Percentiles rank a stretch among this genome's conserved stretches.
Conservation (phyloP, 2,888 invertebrate species). For the Coleophora deauratella region DNA sequence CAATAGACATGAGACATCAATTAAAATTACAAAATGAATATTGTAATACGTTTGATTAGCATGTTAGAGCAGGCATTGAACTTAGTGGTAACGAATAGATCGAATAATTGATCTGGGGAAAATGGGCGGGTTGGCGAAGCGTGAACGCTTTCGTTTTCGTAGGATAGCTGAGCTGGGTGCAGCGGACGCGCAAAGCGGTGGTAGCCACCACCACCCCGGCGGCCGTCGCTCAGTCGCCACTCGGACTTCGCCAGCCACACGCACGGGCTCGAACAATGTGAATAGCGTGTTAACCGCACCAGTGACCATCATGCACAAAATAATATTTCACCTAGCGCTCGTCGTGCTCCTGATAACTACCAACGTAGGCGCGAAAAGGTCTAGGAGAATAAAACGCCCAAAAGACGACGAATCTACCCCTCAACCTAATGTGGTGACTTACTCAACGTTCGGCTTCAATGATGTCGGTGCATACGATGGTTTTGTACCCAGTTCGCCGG, state of each 20-base stretch:
- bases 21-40: slow-evolving; percentile 24
- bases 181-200: slow-evolving; percentile 19
- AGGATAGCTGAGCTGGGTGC: slow-evolving; percentile 41
- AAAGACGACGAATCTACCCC: slow-evolving; percentile 43
- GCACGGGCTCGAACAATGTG: slow-evolving; percentile 56
- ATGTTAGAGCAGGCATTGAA: slow-evolving; percentile 28
- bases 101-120: slow-evolving; percentile 53
- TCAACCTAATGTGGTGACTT: slow-evolving; percentile 58
- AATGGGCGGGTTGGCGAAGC: slow-evolving; percentile 52
- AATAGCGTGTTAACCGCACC: slow-evolving; percentile 33
- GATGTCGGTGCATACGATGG: slow-evolving; percentile 59
- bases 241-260: slow-evolving; percentile 42
- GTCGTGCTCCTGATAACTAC: slow-evolving; percentile 33
- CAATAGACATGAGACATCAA: slow-evolving; percentile 32
- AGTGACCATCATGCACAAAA: slow-evolving; percentile 46
- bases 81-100: slow-evolving; percentile 42
- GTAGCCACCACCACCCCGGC: slow-evolving; percentile 11
- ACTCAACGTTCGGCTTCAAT: slow-evolving; percentile 63
- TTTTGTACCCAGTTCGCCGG: slow-evolving; percentile 58
- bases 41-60: slow-evolving; percentile 40
- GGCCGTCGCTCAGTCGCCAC: slow-evolving; percentile 52
- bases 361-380: slow-evolving; percentile 39
- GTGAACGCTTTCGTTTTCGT: slow-evolving; percentile 69
- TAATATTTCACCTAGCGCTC: slow-evolving; percentile 37
- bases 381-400: slow-evolving; percentile 41